Evolutionary conservation across 64 coral and sea anemone genomes (phyloP).

Genomic region (Stichodactyla helianthus): DNA sequence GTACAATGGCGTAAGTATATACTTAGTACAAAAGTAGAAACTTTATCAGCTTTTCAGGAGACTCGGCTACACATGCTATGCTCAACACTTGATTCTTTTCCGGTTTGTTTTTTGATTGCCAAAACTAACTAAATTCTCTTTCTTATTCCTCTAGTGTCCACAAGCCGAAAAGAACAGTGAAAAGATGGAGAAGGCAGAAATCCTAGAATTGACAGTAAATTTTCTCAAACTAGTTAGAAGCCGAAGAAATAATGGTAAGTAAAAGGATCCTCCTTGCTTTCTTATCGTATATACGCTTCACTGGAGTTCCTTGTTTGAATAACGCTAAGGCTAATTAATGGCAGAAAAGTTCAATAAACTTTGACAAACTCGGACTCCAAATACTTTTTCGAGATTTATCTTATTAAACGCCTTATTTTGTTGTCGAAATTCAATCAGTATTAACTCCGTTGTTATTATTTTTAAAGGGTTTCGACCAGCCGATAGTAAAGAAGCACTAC

Average conservation of each 20-base stretch:
- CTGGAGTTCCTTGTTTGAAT: not conserved
- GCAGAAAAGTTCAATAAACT: not conserved
- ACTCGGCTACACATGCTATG: not conserved
- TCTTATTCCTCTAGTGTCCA: not conserved
- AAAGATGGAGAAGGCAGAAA: conserved; percentile 97
- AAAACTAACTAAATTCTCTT: not conserved
- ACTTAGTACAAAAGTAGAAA: not conserved
- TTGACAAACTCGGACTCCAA: not conserved
- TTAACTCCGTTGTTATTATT: not conserved
- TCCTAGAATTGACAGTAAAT: conserved; percentile 78
- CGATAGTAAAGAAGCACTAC: not conserved
- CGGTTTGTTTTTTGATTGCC: not conserved
- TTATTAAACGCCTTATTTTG: not conserved
- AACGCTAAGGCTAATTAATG: not conserved
- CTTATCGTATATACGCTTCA: not conserved
- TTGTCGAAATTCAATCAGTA: not conserved
- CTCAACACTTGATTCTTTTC: not conserved
- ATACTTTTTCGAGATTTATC: not conserved
- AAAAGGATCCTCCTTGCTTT: not conserved
- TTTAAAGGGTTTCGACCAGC: not conserved
- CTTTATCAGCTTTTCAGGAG: no score
- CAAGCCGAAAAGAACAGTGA: conserved; percentile 76
- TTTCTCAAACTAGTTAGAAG: conserved; percentile 61
- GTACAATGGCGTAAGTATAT: conserved; percentile 42
- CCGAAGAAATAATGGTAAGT: conserved; percentile 22